Evolutionary conservation across 2,888 invertebrate genomes (phyloP).

Genomic region (Scrobipalpa atriplicella): DNA sequence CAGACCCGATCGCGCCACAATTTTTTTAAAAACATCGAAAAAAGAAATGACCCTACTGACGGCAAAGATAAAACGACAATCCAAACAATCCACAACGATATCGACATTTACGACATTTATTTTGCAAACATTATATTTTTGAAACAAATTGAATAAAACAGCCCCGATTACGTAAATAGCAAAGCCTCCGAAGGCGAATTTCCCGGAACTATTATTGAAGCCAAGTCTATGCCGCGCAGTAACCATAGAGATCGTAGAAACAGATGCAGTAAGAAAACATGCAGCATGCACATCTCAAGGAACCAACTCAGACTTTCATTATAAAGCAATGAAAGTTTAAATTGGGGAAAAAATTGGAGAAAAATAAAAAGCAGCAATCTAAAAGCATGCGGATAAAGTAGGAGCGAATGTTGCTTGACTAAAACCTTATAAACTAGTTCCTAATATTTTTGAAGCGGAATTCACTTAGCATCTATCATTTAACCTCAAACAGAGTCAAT

Average conservation of each 20-base stretch:
- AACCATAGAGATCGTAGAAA: slow-evolving; percentile 83
- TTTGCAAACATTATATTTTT: slow-evolving; percentile 55
- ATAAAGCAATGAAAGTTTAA: slow-evolving; percentile 56
- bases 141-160: slow-evolving; percentile 43
- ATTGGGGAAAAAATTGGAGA: slow-evolving; percentile 52
- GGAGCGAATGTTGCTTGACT: slow-evolving; percentile 66
- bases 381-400: slow-evolving; percentile 79
- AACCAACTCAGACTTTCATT: slow-evolving; percentile 60
- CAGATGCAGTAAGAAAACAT: slow-evolving; percentile 77
- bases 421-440: slow-evolving; percentile 38
- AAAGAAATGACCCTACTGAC: slow-evolving; percentile 63
- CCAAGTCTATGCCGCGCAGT: slow-evolving; percentile 82
- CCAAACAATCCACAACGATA: slow-evolving; percentile 64
- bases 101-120: slow-evolving; percentile 72
- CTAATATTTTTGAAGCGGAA: slow-evolving; percentile 35
- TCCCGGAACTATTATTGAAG: slow-evolving; percentile 74
- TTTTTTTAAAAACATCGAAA: slow-evolving; percentile 59
- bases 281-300: slow-evolving; percentile 69
- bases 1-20: slow-evolving; percentile 70
- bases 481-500: slow-evolving; percentile 27
- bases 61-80: slow-evolving; percentile 62
- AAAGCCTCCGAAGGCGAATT: slow-evolving; percentile 71
- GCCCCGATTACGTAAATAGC: slow-evolving; percentile 57
- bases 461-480: slow-evolving; percentile 35
- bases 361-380: slow-evolving; percentile 60